A percentile compares a stretch with the other conserved stretches of the same genome.
These are phyloP conservation scores for Brachyalestes nurse DNA, from an alignment of 2,797 vertebrate species.

Conservation along the genomic window DNA sequence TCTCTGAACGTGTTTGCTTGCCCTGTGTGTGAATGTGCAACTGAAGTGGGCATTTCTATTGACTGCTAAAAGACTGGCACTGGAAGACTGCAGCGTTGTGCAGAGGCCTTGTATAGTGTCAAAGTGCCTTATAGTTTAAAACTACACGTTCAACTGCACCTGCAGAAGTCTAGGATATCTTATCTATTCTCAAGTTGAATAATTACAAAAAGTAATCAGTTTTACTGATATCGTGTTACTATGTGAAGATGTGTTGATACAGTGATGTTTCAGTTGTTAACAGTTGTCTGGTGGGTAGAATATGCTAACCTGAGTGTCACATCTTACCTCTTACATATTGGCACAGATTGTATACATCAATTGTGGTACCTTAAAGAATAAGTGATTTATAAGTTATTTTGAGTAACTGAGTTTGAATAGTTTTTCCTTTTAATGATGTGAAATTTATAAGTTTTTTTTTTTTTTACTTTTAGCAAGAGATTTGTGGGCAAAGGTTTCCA, in stretches of 20 bases:
- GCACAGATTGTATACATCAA: not conserved
- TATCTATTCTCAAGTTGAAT: not conserved
- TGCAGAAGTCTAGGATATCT: not conserved
- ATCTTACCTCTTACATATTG: not conserved
- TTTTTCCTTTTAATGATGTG: too few relatives aligned
- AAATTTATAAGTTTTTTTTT: too few relatives aligned
- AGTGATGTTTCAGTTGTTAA: not conserved
- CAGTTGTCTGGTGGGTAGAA: not conserved
- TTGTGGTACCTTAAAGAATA: not conserved
- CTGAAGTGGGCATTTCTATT: too few relatives aligned
- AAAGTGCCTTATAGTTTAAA: constrained; percentile 6
- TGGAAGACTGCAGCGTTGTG: not conserved
- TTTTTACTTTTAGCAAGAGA: not conserved
- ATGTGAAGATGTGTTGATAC: too few relatives aligned
- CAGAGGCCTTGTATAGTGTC: not conserved
- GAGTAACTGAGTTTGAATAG: not conserved
- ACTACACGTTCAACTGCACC: not conserved
- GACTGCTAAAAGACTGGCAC: not conserved
- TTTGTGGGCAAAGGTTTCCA: not conserved
- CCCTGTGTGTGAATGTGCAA: too few relatives aligned
- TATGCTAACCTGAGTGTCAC: not conserved
- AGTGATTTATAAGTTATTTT: not conserved
- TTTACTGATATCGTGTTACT: too few relatives aligned
- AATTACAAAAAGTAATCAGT: not conserved
- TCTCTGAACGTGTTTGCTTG: not conserved